Evolutionary conservation across 2,797 vertebrate genomes (phyloP).

Genomic region (Distichodus sexfasciatus): DNA sequence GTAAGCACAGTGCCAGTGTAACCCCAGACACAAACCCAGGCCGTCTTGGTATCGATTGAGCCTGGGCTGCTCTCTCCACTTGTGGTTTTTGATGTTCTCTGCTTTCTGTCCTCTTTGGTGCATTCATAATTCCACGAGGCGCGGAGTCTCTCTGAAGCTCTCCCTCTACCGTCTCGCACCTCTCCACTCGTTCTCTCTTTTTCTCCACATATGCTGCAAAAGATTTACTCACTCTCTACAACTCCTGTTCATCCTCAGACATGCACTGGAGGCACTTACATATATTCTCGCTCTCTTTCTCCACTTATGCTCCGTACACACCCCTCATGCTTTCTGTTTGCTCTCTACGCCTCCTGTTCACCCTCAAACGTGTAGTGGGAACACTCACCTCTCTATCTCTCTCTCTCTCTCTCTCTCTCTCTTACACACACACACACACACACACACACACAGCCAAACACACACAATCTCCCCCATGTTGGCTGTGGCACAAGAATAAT

Average conservation of each 20-base stretch:
- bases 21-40: constrained; percentile 21
- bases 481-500: constrained; percentile 68
- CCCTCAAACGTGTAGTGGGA: too few species aligned
- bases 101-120: neutral
- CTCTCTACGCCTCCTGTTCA: neutral
- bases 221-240: neutral
- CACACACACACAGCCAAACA: constrained; percentile 25
- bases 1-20: constrained; percentile 25
- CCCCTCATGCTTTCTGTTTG: constrained; percentile 3
- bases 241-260: too few species aligned
- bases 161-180: neutral
- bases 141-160: neutral
- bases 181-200: neutral
- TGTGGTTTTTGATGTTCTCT: constrained; percentile 18
- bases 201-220: neutral
- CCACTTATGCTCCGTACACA: neutral
- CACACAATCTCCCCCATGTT: constrained; percentile 59
- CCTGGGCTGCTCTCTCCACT: constrained; percentile 5
- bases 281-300: too few species aligned
- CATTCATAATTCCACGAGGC: neutral
- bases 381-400: neutral
- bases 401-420: neutral
- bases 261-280: too few species aligned
- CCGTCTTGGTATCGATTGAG: constrained; percentile 32
- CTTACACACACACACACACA: neutral